phyloP scores from a whole-genome alignment of 2,888 invertebrate genomes.

The Callyntrura guangdongensis region DNA sequence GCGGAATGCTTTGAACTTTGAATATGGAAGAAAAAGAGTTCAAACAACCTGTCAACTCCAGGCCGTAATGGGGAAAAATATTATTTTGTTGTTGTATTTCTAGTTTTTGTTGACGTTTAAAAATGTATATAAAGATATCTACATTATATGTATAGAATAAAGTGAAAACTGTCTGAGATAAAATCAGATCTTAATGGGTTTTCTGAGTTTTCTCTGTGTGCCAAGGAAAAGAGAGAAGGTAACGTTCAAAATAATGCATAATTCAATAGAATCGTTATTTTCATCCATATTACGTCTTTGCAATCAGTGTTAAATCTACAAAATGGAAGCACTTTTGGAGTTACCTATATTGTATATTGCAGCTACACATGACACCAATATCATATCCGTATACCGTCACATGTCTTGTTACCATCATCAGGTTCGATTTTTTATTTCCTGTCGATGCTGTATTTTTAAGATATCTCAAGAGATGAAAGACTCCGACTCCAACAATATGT shows the following conservation, averaged over 20 bases:
- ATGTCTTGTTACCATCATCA: not conserved
- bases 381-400: not conserved
- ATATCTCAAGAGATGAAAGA: not conserved
- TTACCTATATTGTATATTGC: not conserved
- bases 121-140: not conserved
- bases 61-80: not conserved
- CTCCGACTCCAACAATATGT: not conserved
- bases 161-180: not conserved
- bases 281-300: not conserved
- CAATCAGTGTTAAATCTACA: slow-evolving; percentile 13
- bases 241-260: slow-evolving; percentile 36
- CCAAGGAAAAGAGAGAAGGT: not conserved
- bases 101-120: not conserved
- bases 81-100: not conserved
- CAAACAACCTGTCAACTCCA: slow-evolving; percentile 25
- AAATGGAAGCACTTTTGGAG: not conserved
- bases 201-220: not conserved
- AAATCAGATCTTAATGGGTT: not conserved
- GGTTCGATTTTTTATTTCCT: slow-evolving; percentile 16
- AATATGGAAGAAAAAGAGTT: not conserved
- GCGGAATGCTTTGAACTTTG: slow-evolving; percentile 65
- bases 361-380: not conserved
- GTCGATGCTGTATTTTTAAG: not conserved
- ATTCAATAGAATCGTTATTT: slow-evolving; percentile 24
- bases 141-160: too few relatives aligned